Base-by-base conservation (phyloP, 1,140 invertebrate species). In the Aethina tumida region DNA sequence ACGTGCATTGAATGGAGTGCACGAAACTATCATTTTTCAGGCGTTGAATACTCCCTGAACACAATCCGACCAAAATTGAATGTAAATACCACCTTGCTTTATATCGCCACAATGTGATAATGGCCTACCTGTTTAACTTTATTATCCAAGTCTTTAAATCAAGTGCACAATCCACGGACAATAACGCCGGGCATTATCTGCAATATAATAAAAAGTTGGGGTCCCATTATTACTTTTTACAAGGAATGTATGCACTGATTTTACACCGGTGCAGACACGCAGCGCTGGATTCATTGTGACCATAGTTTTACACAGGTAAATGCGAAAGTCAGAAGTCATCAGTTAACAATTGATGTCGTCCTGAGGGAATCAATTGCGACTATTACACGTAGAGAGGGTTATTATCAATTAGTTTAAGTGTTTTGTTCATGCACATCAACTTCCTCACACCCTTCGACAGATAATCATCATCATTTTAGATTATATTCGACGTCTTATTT, bases 151-250 rank as follows among this genome's bases (percentile, higher is more conserved):
- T 55, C 52, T 55, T 55, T 50, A 45, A 48, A 52, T 55, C 52
- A 52, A 55, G 52, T 55, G 52, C 50, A 55, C 50, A 55, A 55
- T 54, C 52, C 52, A 47, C 39, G 50, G 50, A 55, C 50, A 55
- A 55, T 55, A 33, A 42, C 37, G 30, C 38, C 45, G 8, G 52
- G 52, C 52, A 50, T 55, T 55, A 55, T 55, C 52, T 50, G 41
- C 25, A 50, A 49, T 47, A 55, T 55, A 55, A 55, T 52, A 48
- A 55, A 55, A 55, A 52, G 52, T 50, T 52, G 47, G 50, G 52
- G 52, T 52, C 41, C 52, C 43, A 52, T 52, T 52, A 55, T 55
- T 43, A 45, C 40, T 20, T 35, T n/a, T 44, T 40, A 54, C 46
- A 55, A 52, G 50, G 52, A 50, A 55, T 47, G 52, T 55, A 50